These are phyloP conservation scores for Dasysyrphus tricinctus DNA, from an alignment of 2,888 invertebrate species.

Conservation along the genomic window DNA sequence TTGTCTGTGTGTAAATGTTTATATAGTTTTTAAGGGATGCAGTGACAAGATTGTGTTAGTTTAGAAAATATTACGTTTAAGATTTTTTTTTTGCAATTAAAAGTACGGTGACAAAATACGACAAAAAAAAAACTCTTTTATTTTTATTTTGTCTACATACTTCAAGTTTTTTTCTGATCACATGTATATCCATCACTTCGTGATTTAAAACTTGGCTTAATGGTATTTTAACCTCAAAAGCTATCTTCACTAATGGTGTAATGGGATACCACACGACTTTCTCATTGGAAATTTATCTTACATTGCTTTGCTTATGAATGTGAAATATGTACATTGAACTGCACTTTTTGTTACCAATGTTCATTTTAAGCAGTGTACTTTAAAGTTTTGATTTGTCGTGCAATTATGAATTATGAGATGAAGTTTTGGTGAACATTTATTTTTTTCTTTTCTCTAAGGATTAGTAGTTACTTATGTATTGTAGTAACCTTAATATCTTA, in stretches of 20 bases:
- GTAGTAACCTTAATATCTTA: too few species aligned
- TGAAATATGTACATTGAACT: neutral
- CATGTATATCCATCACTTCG: neutral
- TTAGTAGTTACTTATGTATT: too few species aligned
- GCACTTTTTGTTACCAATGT: too few species aligned
- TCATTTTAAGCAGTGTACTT: too few species aligned
- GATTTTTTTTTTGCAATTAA: constrained; percentile 70
- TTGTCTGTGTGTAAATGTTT: constrained; percentile 72
- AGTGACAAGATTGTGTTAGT: constrained; percentile 72
- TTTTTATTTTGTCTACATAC: neutral
- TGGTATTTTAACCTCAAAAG: neutral
- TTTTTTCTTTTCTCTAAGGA: too few species aligned
- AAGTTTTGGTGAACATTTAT: too few species aligned
- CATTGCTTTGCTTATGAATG: neutral
- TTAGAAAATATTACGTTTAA: constrained; percentile 56
- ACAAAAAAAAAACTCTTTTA: constrained; percentile 33
- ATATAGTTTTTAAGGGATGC: constrained; percentile 72
- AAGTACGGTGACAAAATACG: constrained; percentile 74
- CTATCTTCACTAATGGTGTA: neutral
- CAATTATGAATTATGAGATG: too few species aligned
- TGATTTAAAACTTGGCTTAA: neutral
- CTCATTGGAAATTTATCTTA: neutral
- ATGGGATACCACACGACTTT: neutral
- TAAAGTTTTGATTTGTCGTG: too few species aligned
- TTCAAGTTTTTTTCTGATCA: neutral